A percentile compares a stretch with the other conserved stretches of the same genome.
These are phyloP conservation scores for Ecdyonurus torrentis DNA, from an alignment of 2,888 invertebrate species.

Conservation along the genomic window DNA sequence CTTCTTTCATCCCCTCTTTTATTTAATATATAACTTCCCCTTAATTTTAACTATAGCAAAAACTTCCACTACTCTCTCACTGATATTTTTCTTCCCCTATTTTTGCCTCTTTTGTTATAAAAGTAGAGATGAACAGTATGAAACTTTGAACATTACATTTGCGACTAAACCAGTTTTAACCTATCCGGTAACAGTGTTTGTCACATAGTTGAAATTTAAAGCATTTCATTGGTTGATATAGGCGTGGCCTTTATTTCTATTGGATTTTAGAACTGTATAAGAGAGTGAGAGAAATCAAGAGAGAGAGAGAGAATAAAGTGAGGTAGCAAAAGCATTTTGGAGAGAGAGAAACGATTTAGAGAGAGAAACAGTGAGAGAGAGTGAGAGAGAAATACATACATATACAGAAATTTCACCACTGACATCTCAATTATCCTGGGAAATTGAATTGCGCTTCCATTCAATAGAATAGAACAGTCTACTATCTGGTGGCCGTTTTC, in stretches of 20 bases:
- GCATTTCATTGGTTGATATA: neutral
- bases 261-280: neutral
- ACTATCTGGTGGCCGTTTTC: neutral
- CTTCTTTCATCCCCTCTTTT: neutral
- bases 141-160: neutral
- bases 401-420: neutral
- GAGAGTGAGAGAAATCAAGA: neutral
- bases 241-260: neutral
- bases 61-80: too few relatives aligned
- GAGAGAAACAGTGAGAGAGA: neutral
- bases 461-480: neutral
- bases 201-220: neutral
- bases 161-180: neutral
- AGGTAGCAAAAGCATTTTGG: neutral
- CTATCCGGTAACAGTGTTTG: neutral
- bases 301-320: neutral
- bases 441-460: slow-evolving; percentile 1
- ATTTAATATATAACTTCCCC: neutral
- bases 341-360: neutral
- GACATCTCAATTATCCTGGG: slow-evolving; percentile 1
- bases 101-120: neutral
- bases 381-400: neutral
- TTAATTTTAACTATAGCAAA: neutral
- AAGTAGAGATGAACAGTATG: neutral
- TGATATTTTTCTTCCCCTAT: neutral